Conservation (phyloP, 2,888 invertebrate genomes). For the Yponomeuta evonymella region DNA sequence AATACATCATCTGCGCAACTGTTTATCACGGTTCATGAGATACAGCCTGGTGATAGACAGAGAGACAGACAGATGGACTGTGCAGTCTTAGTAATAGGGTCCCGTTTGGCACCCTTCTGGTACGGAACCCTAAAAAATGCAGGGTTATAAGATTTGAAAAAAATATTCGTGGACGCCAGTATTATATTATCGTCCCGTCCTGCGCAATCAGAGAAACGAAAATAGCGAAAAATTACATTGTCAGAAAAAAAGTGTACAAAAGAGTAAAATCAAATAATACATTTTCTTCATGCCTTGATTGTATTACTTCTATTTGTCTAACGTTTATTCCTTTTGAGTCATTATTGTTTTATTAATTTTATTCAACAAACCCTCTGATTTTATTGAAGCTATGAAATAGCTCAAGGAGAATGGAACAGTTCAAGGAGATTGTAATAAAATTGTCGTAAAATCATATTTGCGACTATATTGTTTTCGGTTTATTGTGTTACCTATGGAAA, state of each 20-base stretch:
- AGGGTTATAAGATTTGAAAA: not conserved
- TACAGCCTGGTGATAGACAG: too few relatives aligned
- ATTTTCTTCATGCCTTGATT: not conserved
- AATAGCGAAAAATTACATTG: not conserved
- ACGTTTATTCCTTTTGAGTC: not conserved
- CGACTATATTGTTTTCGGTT: not conserved
- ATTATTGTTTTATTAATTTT: constrained; percentile 2
- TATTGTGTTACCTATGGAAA: not conserved
- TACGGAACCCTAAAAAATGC: too few relatives aligned
- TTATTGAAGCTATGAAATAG: not conserved
- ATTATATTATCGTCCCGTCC: not conserved
- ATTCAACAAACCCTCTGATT: not conserved
- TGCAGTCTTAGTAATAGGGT: too few relatives aligned
- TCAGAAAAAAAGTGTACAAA: not conserved
- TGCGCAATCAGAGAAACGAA: not conserved
- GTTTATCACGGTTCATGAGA: too few relatives aligned
- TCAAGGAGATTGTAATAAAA: not conserved
- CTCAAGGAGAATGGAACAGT: not conserved
- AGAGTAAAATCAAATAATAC: not conserved
- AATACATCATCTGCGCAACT: too few relatives aligned
- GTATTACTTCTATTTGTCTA: not conserved
- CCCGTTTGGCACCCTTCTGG: too few relatives aligned
- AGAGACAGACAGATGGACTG: too few relatives aligned
- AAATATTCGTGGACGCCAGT: not conserved
- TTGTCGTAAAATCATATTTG: constrained; percentile 2